Conservation (phyloP, 2,113 vertebrate species). For the Notarius lentiginosus region DNA sequence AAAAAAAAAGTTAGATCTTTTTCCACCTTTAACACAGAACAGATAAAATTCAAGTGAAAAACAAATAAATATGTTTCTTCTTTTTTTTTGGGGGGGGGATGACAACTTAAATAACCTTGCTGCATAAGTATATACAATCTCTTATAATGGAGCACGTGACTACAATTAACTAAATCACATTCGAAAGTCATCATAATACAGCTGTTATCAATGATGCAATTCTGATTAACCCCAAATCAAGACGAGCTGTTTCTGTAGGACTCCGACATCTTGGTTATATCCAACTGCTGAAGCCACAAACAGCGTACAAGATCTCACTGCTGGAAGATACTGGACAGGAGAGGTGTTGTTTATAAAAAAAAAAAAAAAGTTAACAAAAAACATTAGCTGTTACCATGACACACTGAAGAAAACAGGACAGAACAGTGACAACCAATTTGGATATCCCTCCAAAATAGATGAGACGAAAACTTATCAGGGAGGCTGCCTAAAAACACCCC, state of each 20-base stretch:
- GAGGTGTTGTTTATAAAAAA: no score
- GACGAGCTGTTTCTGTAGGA: not conserved
- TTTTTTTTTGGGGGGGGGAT: no score
- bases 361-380: no score
- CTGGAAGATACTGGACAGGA: no score
- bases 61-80: not conserved
- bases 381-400: no score
- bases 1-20: not conserved
- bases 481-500: not conserved
- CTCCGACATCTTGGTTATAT: not conserved
- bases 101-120: not conserved
- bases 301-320: no score
- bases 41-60: not conserved
- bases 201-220: not conserved
- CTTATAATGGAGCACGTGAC: no score
- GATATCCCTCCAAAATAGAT: no score
- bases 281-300: not conserved
- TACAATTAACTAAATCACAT: not conserved
- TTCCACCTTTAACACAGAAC: not conserved
- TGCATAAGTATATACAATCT: not conserved
- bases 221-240: not conserved
- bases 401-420: no score
- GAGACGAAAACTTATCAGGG: no score
- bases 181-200: no score
- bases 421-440: no score